Percentiles rank a stretch among this genome's conserved stretches.
phyloP scores from a whole-genome alignment of 2,888 invertebrate genomes.

The Calliopum simillimum region DNA sequence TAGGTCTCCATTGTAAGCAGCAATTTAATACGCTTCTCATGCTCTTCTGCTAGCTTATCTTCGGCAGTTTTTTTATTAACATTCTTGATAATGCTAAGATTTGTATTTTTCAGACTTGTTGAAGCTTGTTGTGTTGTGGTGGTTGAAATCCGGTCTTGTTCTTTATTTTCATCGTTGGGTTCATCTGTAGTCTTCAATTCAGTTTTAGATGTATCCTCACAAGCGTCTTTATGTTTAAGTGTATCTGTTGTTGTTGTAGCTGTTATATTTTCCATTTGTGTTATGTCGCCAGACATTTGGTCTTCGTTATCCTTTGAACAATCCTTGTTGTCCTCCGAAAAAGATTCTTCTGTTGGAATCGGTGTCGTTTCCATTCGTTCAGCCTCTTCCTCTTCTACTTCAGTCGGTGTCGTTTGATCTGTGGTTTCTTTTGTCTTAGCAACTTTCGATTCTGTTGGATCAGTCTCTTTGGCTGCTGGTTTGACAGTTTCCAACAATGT shows the following conservation, averaged over 20 bases:
- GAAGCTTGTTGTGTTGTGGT: conserved; percentile 44
- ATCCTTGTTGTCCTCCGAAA: conserved; percentile 36
- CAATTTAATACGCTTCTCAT: conserved; percentile 60
- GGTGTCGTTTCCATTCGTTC: conserved; percentile 31
- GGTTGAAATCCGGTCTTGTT: conserved; percentile 16
- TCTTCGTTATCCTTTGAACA: conserved; percentile 19
- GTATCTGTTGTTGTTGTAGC: background rate
- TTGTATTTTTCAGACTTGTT: conserved; percentile 40
- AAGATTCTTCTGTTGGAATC: conserved; percentile 30
- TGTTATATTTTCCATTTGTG: conserved; percentile 7
- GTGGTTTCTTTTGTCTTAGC: conserved; percentile 28
- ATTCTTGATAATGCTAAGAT: conserved; percentile 50
- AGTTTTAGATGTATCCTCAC: background rate
- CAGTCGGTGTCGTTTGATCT: conserved; percentile 32
- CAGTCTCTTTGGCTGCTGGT: conserved; percentile 46
- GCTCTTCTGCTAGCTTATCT: conserved; percentile 61
- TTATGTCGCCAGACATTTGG: background rate
- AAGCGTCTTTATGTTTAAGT: background rate
- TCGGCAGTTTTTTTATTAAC: conserved; percentile 56
- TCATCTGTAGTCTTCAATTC: background rate
- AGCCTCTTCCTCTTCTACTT: conserved; percentile 42
- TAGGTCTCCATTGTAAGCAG: conserved; percentile 65
- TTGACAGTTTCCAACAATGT: conserved; percentile 36
- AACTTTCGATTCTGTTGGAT: conserved; percentile 25
- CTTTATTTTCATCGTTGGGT: background rate